Base-by-base conservation (phyloP, 2,888 invertebrate genomes). In the Deilephila porcellus region DNA sequence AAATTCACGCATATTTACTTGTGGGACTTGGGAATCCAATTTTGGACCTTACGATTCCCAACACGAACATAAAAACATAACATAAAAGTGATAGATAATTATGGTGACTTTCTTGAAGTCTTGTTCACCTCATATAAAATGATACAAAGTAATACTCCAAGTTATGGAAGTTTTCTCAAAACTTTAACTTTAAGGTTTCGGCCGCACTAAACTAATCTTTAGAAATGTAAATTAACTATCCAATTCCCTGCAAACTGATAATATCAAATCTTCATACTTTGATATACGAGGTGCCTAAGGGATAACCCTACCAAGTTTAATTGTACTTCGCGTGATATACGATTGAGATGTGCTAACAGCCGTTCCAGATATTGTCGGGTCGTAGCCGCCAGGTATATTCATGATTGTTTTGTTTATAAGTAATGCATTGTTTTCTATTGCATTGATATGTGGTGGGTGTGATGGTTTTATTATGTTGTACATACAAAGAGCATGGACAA, bases 331-430 rank as follows among this genome's bases (percentile, higher is more conserved):
- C 74, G 74, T 82, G 85, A 85, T 85, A 83, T 81, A 81, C 83
- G 85, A 87, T 87, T 86, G 85, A 87, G 86, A 86, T 84, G 87
- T 87, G 87, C 82, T 84, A 85, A 85, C 81, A 81, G 78, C 74
- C 74, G 67, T 64, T 74, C 76, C 75, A 71, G 75, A 67, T 67
- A 64, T 67, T 67, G 67, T 67, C 67, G 67, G 25, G 11, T 52
- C 29, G 6, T 67, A 67, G 45, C 67, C 67, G 20, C 52, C 17
- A 76, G 75, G 74, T 73, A 75, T 60, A 60, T 63, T 72, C 73
- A 73, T 63, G 63, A 63, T 63, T 37, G 37, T 63, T 63, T 63
- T 63, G 34, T 64, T 59, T 64, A 72, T 62, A 62, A 32, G 63
- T 20, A 67, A 25, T 67, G 67, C 25, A 52, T 45, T 67, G 45